Base-by-base conservation (phyloP, 64 coral and sea anemone genomes). In the Acropora tenuis region DNA sequence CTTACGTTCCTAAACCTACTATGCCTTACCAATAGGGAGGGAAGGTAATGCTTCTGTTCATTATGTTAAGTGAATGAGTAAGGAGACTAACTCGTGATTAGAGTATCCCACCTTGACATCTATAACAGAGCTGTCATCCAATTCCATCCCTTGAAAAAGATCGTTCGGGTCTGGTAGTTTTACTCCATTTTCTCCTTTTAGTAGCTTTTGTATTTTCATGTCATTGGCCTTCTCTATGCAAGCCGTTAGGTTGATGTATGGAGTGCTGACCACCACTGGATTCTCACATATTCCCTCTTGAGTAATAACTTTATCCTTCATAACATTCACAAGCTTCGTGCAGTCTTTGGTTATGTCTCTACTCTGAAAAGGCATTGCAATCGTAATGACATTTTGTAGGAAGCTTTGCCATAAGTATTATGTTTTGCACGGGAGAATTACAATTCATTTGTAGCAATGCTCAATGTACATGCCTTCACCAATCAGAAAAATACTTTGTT, bases 161-260 rank as follows among this genome's bases (percentile, higher is more conserved):
- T 19, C 65, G 6, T 43, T 85, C 17, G 82, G 15, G 6, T 85
- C 65, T 30, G 82, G 66, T 46, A 85, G 6, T 65, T 85, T 48
- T 43, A 85, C 65, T 72, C 82, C 82, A n/a, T 47, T 85, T 18
- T 85, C 82, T 12, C 82, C 82, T 48, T 85, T 85, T n/a, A 85
- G 82, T 45, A 85, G 59, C 2, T 72, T 85, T 0, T 68, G 66
- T 13, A 85, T 65, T 50, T 85, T 85, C 82, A 85, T 85, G 66
- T 85, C 82, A n/a, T 67, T 85, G 18, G 82, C 82, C 66, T 49
- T 85, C 44, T 85, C 82, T 17, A 85, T 50, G n/a, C 82, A 85
- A 16, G 82, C 82, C 44, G 82, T 85, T 30, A 85, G 6, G 65
- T 85, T 85, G 16, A 85, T 45, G 8, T 47, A 85, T 2, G 82